Percentiles rank a stretch among this genome's conserved stretches.
phyloP scores from a whole-genome alignment of 2,113 vertebrate species.

The Seriola rivoliana region DNA sequence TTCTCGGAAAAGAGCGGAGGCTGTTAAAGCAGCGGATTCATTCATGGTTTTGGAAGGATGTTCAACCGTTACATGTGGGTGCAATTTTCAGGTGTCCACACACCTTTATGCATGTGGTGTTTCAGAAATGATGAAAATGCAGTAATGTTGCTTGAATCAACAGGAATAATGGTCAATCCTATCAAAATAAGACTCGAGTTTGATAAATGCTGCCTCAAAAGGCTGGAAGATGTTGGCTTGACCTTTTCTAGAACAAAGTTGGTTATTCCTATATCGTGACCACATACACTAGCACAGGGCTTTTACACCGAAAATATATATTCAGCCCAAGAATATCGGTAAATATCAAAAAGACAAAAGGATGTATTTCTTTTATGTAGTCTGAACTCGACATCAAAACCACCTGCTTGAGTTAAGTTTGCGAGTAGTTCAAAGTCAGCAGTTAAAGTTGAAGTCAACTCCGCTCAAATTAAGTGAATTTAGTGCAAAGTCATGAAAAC shows the following conservation, averaged over 20 bases:
- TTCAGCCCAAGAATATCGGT: background rate
- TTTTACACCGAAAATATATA: background rate
- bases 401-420: background rate
- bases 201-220: no score
- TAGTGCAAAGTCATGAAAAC: slow-evolving; percentile 1
- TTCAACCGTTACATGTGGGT: no score
- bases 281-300: no score
- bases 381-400: background rate
- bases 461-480: slow-evolving; percentile 3
- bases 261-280: background rate
- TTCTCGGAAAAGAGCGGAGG: no score
- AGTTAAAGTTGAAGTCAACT: background rate
- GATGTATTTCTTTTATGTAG: background rate
- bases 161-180: no score
- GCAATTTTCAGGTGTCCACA: no score
- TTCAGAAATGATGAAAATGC: no score
- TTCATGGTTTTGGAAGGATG: background rate
- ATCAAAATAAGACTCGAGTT: no score
- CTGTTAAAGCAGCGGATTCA: background rate
- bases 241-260: no score
- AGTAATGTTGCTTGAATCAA: no score
- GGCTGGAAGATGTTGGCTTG: no score
- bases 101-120: no score
- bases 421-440: background rate
- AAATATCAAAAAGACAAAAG: background rate